Evolutionary conservation across 92 coral and sea anemone species (phyloP).

Genomic region (Palythoa caribaeorum): DNA sequence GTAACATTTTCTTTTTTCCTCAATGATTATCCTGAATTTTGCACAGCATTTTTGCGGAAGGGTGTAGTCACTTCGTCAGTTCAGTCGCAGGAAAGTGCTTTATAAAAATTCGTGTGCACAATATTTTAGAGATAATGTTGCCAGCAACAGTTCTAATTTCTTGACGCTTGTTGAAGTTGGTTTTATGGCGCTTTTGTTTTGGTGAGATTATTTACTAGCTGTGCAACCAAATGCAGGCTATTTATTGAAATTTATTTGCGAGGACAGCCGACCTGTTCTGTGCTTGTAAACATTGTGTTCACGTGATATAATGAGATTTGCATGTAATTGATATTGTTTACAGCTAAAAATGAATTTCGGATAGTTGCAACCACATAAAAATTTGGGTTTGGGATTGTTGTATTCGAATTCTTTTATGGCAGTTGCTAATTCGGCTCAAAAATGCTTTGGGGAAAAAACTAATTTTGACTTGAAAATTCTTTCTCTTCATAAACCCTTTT

Average conservation of each 20-base stretch:
- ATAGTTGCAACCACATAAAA: too few relatives aligned
- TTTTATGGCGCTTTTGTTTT: neutral
- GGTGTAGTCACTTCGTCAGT: constrained; percentile 10
- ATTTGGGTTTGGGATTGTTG: neutral
- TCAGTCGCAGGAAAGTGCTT: neutral
- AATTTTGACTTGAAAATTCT: neutral
- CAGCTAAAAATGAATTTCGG: neutral
- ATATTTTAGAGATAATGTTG: neutral
- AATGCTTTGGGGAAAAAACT: neutral
- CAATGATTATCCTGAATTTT: neutral
- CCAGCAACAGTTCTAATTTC: neutral
- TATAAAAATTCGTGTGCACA: neutral
- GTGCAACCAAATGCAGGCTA: neutral
- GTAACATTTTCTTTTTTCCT: neutral
- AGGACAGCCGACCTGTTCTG: constrained; percentile 33
- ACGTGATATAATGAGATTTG: constrained; percentile 32
- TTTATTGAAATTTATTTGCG: neutral
- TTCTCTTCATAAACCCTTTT: too few relatives aligned
- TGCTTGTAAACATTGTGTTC: constrained; percentile 38
- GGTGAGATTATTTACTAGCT: neutral
- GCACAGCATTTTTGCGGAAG: constrained; percentile 3
- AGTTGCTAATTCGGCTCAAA: neutral
- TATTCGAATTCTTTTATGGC: neutral
- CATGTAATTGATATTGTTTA: constrained; percentile 8
- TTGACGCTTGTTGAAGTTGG: neutral